Evolutionary conservation across 2,797 vertebrate species (phyloP), one percentile per base, ranked within the genome.

Genomic region (Gymnodraco acuticeps): DNA sequence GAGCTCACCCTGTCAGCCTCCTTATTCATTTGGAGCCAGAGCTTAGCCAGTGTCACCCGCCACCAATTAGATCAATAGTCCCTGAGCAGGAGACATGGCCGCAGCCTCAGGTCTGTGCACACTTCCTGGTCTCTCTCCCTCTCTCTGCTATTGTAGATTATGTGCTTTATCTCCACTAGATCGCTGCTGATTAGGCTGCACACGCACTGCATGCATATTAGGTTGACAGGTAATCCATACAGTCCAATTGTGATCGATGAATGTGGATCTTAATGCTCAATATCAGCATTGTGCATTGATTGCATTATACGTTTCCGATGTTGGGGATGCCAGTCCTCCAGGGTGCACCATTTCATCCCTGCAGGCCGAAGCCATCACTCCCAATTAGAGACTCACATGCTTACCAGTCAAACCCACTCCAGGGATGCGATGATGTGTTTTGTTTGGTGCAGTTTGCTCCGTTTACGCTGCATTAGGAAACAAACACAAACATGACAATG

Each of bases 331-430:
- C 11, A 0, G 66, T 53, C 73, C 77, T 65, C 70, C 47, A 8
- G 55, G 80, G 66, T 73, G 53, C 76, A 63, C 3, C 43, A 58
- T 73, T 81, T 72, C 70, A 60, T 72, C 61, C 78, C 80, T 82
- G 41, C 75, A 66, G 71, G 73, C 74, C 5, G n/a, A 69, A 66
- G 77, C 45, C 70, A 88, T 92, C 80, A 27, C 41, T 91, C 54
- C 62, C 75, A 64, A 88, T 90, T 89, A 83, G 64, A 78, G 56
- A 62, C 11, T 43, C 27, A 52, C 16, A 67, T 77, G 70, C 95
- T 95, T 92, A 96, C 96, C 96, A 96, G 86, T 96, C 95, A 88
- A 96, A 96, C 82, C 94, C 94, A 73, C 88, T 94, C 91, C 89
- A 91, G 78, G 88, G 93, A 73, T 91, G 95, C 51, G 91, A 81